Conservation (phyloP, 2,888 invertebrate genomes). For the Dynastes tityus region DNA sequence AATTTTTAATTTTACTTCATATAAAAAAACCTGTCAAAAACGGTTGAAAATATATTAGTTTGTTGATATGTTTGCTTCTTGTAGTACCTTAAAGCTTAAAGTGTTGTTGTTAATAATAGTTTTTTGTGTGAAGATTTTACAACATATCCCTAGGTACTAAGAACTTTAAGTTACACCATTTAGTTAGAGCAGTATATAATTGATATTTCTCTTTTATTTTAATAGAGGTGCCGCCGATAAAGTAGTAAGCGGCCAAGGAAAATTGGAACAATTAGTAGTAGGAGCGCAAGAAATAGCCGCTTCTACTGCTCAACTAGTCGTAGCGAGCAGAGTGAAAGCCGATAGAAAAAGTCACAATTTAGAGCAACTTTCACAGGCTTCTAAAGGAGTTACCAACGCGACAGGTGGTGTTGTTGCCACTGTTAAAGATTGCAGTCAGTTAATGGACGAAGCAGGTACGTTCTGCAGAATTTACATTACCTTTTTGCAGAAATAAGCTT, state of each 20-base stretch:
- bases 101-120: too few relatives aligned
- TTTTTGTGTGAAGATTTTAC: too few relatives aligned
- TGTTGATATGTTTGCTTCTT: too few relatives aligned
- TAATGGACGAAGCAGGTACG: slow-evolving; percentile 86
- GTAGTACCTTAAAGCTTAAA: too few relatives aligned
- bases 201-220: slow-evolving; percentile 20
- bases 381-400: slow-evolving; percentile 90
- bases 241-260: slow-evolving; percentile 87
- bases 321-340: slow-evolving; percentile 97
- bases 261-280: slow-evolving; percentile 93
- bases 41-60: too few relatives aligned
- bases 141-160: too few relatives aligned
- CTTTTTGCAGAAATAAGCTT: not conserved
- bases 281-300: slow-evolving; percentile 98
- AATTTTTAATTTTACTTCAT: too few relatives aligned
- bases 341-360: slow-evolving; percentile 87
- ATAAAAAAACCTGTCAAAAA: too few relatives aligned
- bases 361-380: slow-evolving; percentile 87
- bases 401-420: slow-evolving; percentile 94
- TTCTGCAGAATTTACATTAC: too few relatives aligned
- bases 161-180: too few relatives aligned
- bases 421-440: slow-evolving; percentile 90
- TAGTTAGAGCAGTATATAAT: too few relatives aligned
- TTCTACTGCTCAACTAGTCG: slow-evolving; percentile 96
- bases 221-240: slow-evolving; percentile 92